These are phyloP conservation scores for Pangasius djambal DNA, from an alignment of 2,797 vertebrate species.

Conservation along the genomic window DNA sequence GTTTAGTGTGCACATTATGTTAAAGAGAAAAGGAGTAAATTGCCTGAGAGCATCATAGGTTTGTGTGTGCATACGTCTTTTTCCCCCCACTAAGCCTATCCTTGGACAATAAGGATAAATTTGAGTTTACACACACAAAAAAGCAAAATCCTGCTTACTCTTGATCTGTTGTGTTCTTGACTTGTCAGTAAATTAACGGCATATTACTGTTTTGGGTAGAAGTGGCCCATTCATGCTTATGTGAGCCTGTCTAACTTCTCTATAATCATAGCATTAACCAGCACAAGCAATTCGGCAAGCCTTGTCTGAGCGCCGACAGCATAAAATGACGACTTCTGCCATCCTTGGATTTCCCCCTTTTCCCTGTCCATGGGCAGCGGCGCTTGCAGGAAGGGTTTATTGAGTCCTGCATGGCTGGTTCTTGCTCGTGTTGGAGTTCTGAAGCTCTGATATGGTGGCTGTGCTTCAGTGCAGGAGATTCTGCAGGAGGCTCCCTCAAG, in stretches of 20 bases:
- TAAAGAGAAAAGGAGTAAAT: neutral
- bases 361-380: constrained; percentile 18
- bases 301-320: neutral
- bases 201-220: neutral
- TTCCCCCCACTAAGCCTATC: neutral
- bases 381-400: constrained; percentile 41
- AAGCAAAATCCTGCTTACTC: neutral
- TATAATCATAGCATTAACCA: constrained; percentile 14
- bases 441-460: constrained; percentile 56
- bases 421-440: constrained; percentile 62
- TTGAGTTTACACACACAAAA: neutral
- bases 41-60: neutral
- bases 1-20: neutral
- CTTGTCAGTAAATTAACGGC: neutral
- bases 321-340: neutral
- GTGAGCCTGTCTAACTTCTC: neutral
- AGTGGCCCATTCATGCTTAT: neutral
- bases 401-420: constrained; percentile 66
- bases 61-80: neutral
- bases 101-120: neutral
- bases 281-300: neutral
- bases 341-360: neutral
- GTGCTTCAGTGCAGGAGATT: constrained; percentile 39
- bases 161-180: neutral
- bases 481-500: constrained; percentile 28